phyloP scores from a whole-genome alignment of 1,140 invertebrate species.

The Magallana gigas region DNA sequence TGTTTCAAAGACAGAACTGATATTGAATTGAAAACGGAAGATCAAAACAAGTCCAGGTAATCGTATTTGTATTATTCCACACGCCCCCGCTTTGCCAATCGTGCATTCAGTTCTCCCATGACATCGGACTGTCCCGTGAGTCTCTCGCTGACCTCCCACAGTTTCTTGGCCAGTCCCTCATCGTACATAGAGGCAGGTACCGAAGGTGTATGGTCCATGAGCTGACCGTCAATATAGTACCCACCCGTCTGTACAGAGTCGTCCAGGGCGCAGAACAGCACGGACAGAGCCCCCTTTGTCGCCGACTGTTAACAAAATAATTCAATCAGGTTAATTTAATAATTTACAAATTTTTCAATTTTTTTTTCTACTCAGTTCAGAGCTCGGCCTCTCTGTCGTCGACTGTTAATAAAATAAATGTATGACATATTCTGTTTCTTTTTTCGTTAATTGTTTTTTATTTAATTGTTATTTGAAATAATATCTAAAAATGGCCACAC shows the following conservation, averaged over 20 bases:
- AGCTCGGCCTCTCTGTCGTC: conserved; percentile 55
- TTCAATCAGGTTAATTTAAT: too few species aligned
- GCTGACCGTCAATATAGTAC: conserved; percentile 89
- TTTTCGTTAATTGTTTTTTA: neutral
- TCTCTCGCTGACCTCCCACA: conserved; percentile 88
- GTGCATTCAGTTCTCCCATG: neutral
- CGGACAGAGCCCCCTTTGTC: conserved; percentile 79
- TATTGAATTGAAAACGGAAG: too few species aligned
- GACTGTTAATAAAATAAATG: conserved; percentile 66
- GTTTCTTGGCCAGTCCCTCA: conserved; percentile 86
- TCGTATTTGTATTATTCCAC: too few species aligned
- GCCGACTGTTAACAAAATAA: too few species aligned
- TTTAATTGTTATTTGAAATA: neutral
- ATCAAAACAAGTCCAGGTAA: too few species aligned
- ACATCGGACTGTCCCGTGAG: neutral
- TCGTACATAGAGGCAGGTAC: conserved; percentile 83
- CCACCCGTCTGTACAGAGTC: conserved; percentile 88
- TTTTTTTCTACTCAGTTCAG: too few species aligned
- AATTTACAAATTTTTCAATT: too few species aligned
- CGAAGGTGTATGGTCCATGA: conserved; percentile 76
- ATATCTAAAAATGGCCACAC: neutral
- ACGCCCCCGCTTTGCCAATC: neutral
- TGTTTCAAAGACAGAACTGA: too few species aligned
- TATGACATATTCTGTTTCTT: neutral
- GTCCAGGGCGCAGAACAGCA: conserved; percentile 80